phyloP scores from a whole-genome alignment of 2,113 vertebrate species.

The Thunnus thynnus region DNA sequence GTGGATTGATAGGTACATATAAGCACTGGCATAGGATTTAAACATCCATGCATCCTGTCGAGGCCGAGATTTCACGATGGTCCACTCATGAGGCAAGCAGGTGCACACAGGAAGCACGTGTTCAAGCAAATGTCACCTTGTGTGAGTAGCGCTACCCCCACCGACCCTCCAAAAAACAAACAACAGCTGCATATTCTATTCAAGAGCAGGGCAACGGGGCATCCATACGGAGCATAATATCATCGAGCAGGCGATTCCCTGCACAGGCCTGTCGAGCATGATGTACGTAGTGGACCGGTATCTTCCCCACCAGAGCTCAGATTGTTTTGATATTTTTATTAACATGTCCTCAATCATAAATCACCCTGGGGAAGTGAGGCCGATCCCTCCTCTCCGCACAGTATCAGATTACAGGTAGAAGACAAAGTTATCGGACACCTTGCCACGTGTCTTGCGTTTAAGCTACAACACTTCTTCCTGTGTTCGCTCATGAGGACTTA shows the following conservation, averaged over 20 bases:
- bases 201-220: conserved; percentile 50
- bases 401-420: conserved; percentile 84
- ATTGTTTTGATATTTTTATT: conserved; percentile 90
- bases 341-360: conserved; percentile 89
- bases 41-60: neutral
- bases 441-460: conserved; percentile 68
- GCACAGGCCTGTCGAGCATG: conserved; percentile 82
- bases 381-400: conserved; percentile 64
- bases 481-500: conserved; percentile 15
- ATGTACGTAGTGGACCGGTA: conserved; percentile 83
- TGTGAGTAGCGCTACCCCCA: conserved; percentile 52
- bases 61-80: conserved; percentile 21
- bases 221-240: conserved; percentile 64
- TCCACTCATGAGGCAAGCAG: conserved; percentile 29
- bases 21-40: conserved; percentile 14
- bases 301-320: conserved; percentile 85
- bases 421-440: conserved; percentile 81
- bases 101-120: conserved; percentile 6
- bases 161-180: conserved; percentile 51
- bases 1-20: too few species aligned
- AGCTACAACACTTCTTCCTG: conserved; percentile 38
- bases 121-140: conserved; percentile 80
- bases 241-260: conserved; percentile 51
- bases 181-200: conserved; percentile 71
- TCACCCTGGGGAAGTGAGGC: conserved; percentile 73